These are phyloP conservation scores for Sebastes taczanowskii DNA, from an alignment of 2,797 vertebrate genomes.

Conservation along the genomic window DNA sequence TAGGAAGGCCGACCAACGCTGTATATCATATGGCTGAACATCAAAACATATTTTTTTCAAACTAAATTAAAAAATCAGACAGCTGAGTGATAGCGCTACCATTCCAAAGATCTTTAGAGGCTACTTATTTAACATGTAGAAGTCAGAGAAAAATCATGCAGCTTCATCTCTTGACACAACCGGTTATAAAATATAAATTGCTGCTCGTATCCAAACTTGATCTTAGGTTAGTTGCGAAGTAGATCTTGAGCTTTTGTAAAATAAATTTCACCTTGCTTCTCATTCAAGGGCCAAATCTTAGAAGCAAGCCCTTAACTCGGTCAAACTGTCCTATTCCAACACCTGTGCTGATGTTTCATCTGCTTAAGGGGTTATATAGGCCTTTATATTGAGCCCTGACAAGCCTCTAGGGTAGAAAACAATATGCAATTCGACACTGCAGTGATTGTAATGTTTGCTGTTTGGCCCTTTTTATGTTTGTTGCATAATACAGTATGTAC, in stretches of 20 bases:
- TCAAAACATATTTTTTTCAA: slow-evolving; percentile 4
- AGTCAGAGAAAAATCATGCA: slow-evolving; percentile 72
- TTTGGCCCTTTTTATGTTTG: slow-evolving; percentile 64
- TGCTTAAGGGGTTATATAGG: slow-evolving; percentile 4
- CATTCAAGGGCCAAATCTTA: neutral
- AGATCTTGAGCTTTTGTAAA: slow-evolving; percentile 30
- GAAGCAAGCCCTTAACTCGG: slow-evolving; percentile 14
- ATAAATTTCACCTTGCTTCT: neutral
- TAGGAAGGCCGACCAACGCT: slow-evolving; percentile 36
- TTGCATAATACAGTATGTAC: slow-evolving; percentile 66
- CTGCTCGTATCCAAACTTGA: slow-evolving; percentile 48
- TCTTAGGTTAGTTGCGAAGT: slow-evolving; percentile 36
- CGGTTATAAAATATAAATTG: slow-evolving; percentile 61
- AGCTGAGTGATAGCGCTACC: slow-evolving; percentile 33
- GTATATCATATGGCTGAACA: slow-evolving; percentile 46
- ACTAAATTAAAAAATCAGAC: neutral
- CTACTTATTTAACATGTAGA: slow-evolving; percentile 65
- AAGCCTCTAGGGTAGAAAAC: slow-evolving; percentile 11
- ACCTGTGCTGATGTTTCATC: slow-evolving; percentile 30
- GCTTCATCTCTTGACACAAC: slow-evolving; percentile 64
- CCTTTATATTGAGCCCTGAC: slow-evolving; percentile 18
- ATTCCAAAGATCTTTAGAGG: slow-evolving; percentile 50
- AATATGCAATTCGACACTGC: slow-evolving; percentile 15
- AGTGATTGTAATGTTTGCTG: slow-evolving; percentile 43
- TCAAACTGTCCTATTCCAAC: neutral